Percentiles rank a stretch among this genome's conserved stretches.
phyloP scores from a whole-genome alignment of 1,140 invertebrate genomes.

The Drosophila ambigua region DNA sequence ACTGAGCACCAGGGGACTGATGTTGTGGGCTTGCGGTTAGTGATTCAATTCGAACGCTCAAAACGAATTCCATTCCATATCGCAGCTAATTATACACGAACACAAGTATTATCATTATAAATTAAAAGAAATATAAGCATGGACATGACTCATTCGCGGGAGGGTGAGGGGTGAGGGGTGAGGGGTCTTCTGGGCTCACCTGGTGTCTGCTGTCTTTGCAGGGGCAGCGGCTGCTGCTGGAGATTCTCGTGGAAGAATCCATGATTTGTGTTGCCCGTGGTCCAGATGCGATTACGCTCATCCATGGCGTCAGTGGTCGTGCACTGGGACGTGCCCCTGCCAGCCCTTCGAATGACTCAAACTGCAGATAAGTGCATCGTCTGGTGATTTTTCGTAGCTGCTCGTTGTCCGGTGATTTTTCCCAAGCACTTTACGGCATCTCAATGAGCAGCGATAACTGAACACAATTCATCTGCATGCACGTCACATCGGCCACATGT shows the following conservation, averaged over 20 bases:
- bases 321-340: neutral
- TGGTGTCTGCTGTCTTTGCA: constrained; percentile 67
- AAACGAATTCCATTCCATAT: neutral
- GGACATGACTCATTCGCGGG: neutral
- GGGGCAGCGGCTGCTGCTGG: constrained; percentile 59
- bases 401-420: constrained; percentile 44
- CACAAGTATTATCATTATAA: neutral
- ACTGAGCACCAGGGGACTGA: neutral
- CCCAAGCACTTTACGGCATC: constrained; percentile 36
- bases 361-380: constrained; percentile 34
- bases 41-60: constrained; percentile 2
- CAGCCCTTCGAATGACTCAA: constrained; percentile 21
- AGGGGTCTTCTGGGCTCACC: constrained; percentile 42
- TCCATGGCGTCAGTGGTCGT: constrained; percentile 21
- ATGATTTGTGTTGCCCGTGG: constrained; percentile 60
- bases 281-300: constrained; percentile 65
- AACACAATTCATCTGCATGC: constrained; percentile 39
- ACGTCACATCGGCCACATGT: constrained; percentile 64
- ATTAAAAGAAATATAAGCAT: neutral
- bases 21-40: neutral
- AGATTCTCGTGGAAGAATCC: constrained; percentile 65
- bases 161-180: no score
- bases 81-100: no score
- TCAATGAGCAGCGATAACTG: constrained; percentile 28
- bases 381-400: constrained; percentile 44